phyloP scores from a whole-genome alignment of 2,797 vertebrate genomes.

The Liparis tanakae region DNA sequence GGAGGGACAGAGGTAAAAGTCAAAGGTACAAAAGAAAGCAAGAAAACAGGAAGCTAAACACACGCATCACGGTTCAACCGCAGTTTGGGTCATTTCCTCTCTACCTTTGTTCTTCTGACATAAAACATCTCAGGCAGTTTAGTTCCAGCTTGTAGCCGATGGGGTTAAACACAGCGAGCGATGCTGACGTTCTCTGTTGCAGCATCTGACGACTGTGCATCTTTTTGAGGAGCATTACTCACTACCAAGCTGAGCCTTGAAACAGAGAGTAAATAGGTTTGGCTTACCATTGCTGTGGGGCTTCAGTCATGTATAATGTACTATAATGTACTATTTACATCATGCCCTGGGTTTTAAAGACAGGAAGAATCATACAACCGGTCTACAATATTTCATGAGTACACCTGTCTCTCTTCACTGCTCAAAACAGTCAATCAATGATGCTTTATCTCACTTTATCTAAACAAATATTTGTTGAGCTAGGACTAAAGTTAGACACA shows the following conservation, averaged over 20 bases:
- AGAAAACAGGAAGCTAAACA: slow-evolving; percentile 74
- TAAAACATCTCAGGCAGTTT: background rate
- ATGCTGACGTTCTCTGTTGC: background rate
- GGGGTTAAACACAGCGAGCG: background rate
- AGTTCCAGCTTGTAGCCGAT: background rate
- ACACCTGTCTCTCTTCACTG: slow-evolving; percentile 44
- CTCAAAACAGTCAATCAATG: slow-evolving; percentile 7
- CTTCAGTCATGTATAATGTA: slow-evolving; percentile 27
- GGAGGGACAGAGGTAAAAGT: slow-evolving; percentile 37
- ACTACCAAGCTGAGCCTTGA: slow-evolving; percentile 17
- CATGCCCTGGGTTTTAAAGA: background rate
- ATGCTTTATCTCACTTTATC: background rate
- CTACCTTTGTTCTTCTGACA: slow-evolving; percentile 36
- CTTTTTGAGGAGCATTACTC: slow-evolving; percentile 21
- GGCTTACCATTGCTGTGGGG: slow-evolving; percentile 6
- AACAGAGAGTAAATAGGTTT: slow-evolving; percentile 19
- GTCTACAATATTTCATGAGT: slow-evolving; percentile 2
- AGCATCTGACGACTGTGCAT: background rate
- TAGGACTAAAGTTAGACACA: background rate
- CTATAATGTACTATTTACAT: slow-evolving; percentile 19
- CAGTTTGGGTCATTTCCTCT: slow-evolving; percentile 73
- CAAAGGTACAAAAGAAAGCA: slow-evolving; percentile 16
- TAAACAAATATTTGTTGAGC: background rate
- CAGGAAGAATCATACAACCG: slow-evolving; percentile 1
- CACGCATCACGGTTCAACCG: slow-evolving; percentile 52